Evolutionary conservation across 2,113 vertebrate genomes (phyloP).

Genomic region (Neodon shergylaensis): DNA sequence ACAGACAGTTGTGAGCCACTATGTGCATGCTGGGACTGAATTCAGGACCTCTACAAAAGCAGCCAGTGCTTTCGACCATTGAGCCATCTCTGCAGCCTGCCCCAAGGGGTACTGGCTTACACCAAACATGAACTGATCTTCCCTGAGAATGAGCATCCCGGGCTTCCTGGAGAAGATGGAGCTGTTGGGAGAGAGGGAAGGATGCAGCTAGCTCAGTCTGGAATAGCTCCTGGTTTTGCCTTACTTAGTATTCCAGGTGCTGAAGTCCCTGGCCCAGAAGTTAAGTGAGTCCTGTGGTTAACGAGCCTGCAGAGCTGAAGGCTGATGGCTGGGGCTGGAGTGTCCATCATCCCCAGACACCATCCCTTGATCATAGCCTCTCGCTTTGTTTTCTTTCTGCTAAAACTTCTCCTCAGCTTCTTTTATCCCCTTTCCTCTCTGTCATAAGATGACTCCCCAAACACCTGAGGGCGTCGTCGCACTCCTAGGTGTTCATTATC

Average conservation of each 20-base stretch:
- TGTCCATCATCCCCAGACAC: background rate
- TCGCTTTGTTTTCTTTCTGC: background rate
- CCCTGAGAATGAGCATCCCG: background rate
- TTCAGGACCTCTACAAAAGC: background rate
- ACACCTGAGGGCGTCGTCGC: constrained; percentile 69
- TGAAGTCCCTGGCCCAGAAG: background rate
- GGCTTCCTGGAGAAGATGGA: background rate
- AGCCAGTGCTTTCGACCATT: background rate
- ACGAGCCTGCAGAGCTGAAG: background rate
- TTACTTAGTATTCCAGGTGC: background rate
- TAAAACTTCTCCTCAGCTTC: constrained; percentile 65
- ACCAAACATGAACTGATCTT: fast-evolving
- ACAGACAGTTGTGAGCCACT: background rate
- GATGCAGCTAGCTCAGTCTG: fast-evolving
- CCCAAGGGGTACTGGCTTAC: background rate
- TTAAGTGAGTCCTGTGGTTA: background rate
- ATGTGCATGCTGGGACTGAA: background rate
- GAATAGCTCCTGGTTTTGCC: background rate
- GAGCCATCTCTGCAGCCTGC: background rate
- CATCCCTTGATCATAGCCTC: background rate
- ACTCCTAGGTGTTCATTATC: constrained; percentile 80
- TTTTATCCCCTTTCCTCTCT: constrained; percentile 74
- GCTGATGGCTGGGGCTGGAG: background rate
- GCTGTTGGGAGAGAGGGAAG: background rate
- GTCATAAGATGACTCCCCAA: constrained; percentile 74